Conservation (phyloP, 92 coral and sea anemone species). For the Muricea muricata region DNA sequence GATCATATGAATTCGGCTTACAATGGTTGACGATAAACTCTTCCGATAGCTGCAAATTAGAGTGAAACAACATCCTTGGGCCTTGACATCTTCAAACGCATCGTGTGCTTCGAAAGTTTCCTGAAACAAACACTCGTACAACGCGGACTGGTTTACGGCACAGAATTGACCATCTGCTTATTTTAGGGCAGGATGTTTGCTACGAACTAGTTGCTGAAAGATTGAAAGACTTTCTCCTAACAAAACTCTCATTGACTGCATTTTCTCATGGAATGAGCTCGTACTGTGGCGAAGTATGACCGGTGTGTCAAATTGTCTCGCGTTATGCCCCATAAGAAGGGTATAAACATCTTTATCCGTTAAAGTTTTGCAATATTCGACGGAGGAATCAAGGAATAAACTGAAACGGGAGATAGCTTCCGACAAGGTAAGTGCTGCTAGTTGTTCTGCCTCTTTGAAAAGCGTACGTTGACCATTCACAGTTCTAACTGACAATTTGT, state of each 20-base stretch:
- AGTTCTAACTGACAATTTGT: slow-evolving; percentile 7
- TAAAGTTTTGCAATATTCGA: not conserved
- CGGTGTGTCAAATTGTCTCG: slow-evolving; percentile 22
- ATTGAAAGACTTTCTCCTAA: slow-evolving; percentile 21
- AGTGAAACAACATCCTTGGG: slow-evolving; percentile 10
- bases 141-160: not conserved
- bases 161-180: slow-evolving; percentile 11
- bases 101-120: slow-evolving; percentile 24
- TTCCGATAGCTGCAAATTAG: slow-evolving; percentile 15
- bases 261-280: not conserved
- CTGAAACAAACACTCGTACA: slow-evolving; percentile 14
- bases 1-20: slow-evolving; percentile 14
- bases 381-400: not conserved
- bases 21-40: slow-evolving; percentile 12
- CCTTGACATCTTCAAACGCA: slow-evolving; percentile 37
- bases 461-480: slow-evolving; percentile 22
- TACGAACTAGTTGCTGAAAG: not conserved
- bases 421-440: slow-evolving; percentile 15
- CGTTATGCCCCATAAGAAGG: slow-evolving; percentile 12
- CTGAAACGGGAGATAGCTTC: slow-evolving; percentile 19
- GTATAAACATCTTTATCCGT: slow-evolving; percentile 16
- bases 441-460: slow-evolving; percentile 1
- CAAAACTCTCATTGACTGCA: not conserved
- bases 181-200: slow-evolving; percentile 7
- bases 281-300: slow-evolving; percentile 22